Evolutionary conservation across 2,797 vertebrate genomes (phyloP).

Genomic region (Darevskia mixta): DNA sequence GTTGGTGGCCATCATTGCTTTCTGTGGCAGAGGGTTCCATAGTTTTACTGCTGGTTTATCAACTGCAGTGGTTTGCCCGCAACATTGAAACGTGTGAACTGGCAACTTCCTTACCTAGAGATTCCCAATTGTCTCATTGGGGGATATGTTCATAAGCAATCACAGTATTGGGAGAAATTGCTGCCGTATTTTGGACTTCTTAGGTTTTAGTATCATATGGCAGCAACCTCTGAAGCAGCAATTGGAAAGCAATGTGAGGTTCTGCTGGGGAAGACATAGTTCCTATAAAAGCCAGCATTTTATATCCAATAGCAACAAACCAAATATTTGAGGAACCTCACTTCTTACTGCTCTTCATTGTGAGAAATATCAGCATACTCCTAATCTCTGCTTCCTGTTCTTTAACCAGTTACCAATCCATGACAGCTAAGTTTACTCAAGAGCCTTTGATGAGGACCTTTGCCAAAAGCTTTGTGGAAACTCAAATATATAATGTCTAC

Average conservation of each 20-base stretch:
- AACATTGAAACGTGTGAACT: not conserved
- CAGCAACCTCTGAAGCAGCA: slow-evolving; percentile 5
- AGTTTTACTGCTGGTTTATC: not conserved
- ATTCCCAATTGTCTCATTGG: not conserved
- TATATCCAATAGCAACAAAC: not conserved
- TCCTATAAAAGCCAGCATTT: not conserved
- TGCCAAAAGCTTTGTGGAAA: not conserved
- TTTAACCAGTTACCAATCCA: not conserved
- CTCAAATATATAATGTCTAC: not conserved
- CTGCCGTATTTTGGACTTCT: slow-evolving; percentile 4
- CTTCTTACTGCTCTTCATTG: not conserved
- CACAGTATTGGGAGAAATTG: not conserved
- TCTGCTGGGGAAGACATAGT: not conserved
- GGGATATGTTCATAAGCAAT: not conserved
- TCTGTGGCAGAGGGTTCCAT: no score
- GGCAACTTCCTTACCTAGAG: not conserved
- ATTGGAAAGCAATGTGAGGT: not conserved
- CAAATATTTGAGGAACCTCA: not conserved
- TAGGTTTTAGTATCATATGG: slow-evolving; percentile 18
- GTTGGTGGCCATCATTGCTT: no score
- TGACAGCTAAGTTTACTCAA: not conserved
- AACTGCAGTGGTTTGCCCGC: not conserved
- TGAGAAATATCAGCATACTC: not conserved
- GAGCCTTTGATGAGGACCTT: not conserved
- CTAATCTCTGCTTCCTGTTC: not conserved